Percentiles rank a stretch among this genome's conserved stretches.
These are phyloP conservation scores for Antheraea mylitta DNA, from an alignment of 1,140 invertebrate genomes.

Conservation along the genomic window DNA sequence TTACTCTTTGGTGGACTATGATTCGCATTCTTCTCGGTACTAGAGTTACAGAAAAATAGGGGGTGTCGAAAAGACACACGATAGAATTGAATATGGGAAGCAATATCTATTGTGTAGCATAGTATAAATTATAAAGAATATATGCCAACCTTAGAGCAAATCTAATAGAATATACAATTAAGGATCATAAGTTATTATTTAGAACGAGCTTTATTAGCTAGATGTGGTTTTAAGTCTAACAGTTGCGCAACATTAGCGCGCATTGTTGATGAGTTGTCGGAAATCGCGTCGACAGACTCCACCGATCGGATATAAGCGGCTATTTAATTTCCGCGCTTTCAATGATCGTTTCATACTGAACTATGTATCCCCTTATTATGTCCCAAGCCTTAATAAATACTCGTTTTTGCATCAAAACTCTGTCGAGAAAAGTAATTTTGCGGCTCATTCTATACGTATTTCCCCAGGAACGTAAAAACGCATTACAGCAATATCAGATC, in stretches of 20 bases:
- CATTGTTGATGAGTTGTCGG: slow-evolving; percentile 4
- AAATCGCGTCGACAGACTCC: slow-evolving; percentile 38
- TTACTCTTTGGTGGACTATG: too few species aligned
- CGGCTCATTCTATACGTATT: background rate
- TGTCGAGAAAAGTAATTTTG: slow-evolving; percentile 3
- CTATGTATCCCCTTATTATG: slow-evolving; percentile 29
- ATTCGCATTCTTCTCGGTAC: too few species aligned
- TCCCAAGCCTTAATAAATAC: slow-evolving; percentile 10
- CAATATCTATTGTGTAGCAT: too few species aligned
- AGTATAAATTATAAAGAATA: too few species aligned
- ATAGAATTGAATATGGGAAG: background rate
- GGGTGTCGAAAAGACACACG: too few species aligned
- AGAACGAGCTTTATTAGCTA: background rate
- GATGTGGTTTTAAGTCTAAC: background rate
- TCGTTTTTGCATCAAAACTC: background rate
- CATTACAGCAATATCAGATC: slow-evolving; percentile 1
- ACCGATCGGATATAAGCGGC: slow-evolving; percentile 61
- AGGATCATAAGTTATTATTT: background rate
- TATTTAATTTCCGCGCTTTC: slow-evolving; percentile 72
- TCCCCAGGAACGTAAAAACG: background rate
- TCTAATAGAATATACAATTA: background rate
- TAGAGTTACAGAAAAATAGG: too few species aligned
- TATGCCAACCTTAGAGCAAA: too few species aligned
- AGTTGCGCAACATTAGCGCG: background rate
- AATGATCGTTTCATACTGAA: slow-evolving; percentile 56